Evolutionary conservation across 2,888 invertebrate species (phyloP).

Genomic region (Drosophila stalkeri): DNA sequence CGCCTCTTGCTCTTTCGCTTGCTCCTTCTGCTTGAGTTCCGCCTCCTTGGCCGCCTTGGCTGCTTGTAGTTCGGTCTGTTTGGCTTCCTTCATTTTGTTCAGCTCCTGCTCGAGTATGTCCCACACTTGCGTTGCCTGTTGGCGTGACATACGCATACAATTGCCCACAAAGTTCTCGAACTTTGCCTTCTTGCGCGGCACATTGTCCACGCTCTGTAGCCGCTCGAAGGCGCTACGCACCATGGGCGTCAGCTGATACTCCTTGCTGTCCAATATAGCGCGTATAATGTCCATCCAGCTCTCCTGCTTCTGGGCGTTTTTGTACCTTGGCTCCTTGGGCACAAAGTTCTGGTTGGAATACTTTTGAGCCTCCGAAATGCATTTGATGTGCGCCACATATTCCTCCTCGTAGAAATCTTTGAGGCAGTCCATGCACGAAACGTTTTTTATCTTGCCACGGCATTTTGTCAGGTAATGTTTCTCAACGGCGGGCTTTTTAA

Average conservation of each 20-base stretch:
- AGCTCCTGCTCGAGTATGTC: constrained; percentile 87
- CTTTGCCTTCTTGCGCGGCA: constrained; percentile 94
- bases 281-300: constrained; percentile 88
- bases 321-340: constrained; percentile 89
- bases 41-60: constrained; percentile 45
- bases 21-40: background rate
- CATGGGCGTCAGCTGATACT: constrained; percentile 84
- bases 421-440: constrained; percentile 97
- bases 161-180: constrained; percentile 92
- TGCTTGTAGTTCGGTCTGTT: constrained; percentile 58
- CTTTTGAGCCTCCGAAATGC: constrained; percentile 93
- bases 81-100: constrained; percentile 84
- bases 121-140: constrained; percentile 90
- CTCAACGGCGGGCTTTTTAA: constrained; percentile 96
- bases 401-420: constrained; percentile 94
- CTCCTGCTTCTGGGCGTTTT: constrained; percentile 94
- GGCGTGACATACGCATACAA: constrained; percentile 87
- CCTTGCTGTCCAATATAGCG: constrained; percentile 78
- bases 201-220: constrained; percentile 91
- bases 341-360: constrained; percentile 92
- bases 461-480: constrained; percentile 93
- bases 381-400: constrained; percentile 92
- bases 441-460: constrained; percentile 88
- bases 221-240: constrained; percentile 88
- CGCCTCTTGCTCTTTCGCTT: constrained; percentile 9